phyloP scores from a whole-genome alignment of 53 echinoderm and acorn worm genomes.

The Hippasteria phrygiana region DNA sequence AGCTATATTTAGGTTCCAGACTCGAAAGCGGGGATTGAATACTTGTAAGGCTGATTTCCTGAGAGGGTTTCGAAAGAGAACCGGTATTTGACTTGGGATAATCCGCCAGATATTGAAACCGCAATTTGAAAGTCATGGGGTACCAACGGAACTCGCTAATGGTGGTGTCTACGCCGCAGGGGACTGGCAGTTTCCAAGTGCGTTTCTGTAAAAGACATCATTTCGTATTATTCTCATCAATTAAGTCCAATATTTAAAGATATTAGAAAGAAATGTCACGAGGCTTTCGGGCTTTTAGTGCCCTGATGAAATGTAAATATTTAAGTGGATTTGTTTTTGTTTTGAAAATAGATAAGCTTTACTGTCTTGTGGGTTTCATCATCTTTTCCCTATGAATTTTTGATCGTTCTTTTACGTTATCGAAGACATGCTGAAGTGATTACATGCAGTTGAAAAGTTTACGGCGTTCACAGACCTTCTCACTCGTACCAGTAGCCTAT shows the following conservation, averaged over 20 bases:
- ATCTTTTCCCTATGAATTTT: constrained; percentile 14
- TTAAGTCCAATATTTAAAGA: neutral
- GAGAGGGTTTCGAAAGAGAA: neutral
- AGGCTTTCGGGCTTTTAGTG: neutral
- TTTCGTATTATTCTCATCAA: neutral
- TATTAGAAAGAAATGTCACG: neutral
- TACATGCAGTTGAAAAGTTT: no score
- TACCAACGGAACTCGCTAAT: neutral
- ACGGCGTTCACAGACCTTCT: no score
- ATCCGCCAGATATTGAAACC: neutral
- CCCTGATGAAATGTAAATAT: neutral
- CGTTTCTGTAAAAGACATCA: neutral
- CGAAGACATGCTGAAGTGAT: no score
- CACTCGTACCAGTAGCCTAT: no score
- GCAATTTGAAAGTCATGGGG: constrained; percentile 20
- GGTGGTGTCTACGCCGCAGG: neutral
- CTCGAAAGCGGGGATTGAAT: constrained; percentile 13
- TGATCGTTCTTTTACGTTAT: neutral
- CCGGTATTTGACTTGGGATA: neutral
- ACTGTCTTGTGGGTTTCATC: neutral
- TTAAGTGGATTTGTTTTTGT: neutral
- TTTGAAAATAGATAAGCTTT: neutral
- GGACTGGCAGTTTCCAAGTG: neutral
- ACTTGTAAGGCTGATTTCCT: neutral
- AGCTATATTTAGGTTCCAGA: no score